Base-by-base conservation (phyloP, 2,888 invertebrate species). In the Theretra japonica region DNA sequence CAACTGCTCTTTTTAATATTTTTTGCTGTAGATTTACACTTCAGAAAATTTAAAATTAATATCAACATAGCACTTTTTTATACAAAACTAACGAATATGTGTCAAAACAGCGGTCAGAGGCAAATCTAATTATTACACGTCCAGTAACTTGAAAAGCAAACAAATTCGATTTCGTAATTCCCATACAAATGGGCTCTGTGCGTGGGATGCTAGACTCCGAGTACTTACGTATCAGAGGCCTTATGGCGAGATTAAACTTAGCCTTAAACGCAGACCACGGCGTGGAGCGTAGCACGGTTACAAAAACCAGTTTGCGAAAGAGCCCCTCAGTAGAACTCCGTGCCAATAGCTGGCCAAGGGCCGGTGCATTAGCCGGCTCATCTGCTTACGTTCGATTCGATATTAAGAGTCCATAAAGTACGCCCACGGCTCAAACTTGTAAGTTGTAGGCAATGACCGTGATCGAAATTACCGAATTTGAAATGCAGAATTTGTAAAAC, bases 271-370 rank as follows among this genome's bases (percentile, higher is more conserved):
- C 58, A 59, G 25, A 70, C 41, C 33, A 25, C 23, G 70, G 30
- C 23, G 57, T 60, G 62, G 41, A 41, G 21, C 41, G 41, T 41
- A 65, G 41, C 23, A 65, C 21, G 82, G 82, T 83, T 84, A 83
- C 82, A 76, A 78, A 88, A 90, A 92, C 91, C 88, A 84, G 93
- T 93, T 92, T 90, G 89, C 86, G 83, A 88, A 88, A 90, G 88
- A 87, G 86, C 86, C 86, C 88, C 88, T 88, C 82, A 84, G 83
- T 80, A 83, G 80, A 86, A 86, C 83, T 85, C 84, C 86, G 86
- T 84, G 86, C 81, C 82, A 79, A 80, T 79, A 79, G 78, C 75
- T 79, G 77, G 77, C 80, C 77, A 76, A 81, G 80, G 82, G 80
- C 83, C 85, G 79, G 84, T 83, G 84, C 82, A 86, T 86, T 87